phyloP scores from a whole-genome alignment of 2,797 vertebrate species.

The Ctenosaura bakeri region DNA sequence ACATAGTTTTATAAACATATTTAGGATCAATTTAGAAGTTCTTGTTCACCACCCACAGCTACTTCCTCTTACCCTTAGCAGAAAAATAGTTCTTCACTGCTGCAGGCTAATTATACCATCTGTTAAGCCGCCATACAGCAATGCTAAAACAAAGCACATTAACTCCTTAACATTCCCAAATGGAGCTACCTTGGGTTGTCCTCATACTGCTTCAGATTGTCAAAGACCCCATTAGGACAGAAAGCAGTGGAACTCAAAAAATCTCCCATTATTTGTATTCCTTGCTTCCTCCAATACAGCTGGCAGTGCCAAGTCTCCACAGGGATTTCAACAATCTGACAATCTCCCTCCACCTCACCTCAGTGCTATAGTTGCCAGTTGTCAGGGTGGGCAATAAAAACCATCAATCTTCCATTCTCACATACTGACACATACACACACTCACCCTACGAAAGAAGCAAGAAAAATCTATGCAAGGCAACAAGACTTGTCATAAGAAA shows the following conservation, averaged over 20 bases:
- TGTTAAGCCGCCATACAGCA: constrained; percentile 78
- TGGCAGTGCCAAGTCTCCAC: constrained; percentile 65
- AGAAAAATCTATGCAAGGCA: constrained; percentile 47
- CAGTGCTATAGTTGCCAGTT: constrained; percentile 60
- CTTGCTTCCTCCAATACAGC: constrained; percentile 51
- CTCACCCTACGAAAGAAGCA: not conserved
- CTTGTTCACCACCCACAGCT: constrained; percentile 75
- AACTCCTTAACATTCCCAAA: constrained; percentile 80
- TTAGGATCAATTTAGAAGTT: constrained; percentile 68
- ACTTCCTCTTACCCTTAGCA: constrained; percentile 79
- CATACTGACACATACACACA: not conserved
- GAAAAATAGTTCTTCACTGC: constrained; percentile 74
- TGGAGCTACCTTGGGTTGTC: constrained; percentile 70
- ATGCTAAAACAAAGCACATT: constrained; percentile 76
- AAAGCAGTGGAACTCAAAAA: constrained; percentile 52
- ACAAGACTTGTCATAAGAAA: constrained; percentile 14
- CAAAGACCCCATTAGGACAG: constrained; percentile 64
- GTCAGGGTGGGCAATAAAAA: constrained; percentile 73
- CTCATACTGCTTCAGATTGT: constrained; percentile 58
- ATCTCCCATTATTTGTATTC: constrained; percentile 70
- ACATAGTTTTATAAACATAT: constrained; percentile 59
- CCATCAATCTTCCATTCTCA: constrained; percentile 65
- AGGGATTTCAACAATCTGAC: constrained; percentile 70
- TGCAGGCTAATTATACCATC: constrained; percentile 83
- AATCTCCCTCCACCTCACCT: constrained; percentile 72